Percentiles rank a stretch among this genome's conserved stretches.
These are phyloP conservation scores for Polypedilum vanderplanki DNA, from an alignment of 1,140 invertebrate genomes.

Conservation along the genomic window DNA sequence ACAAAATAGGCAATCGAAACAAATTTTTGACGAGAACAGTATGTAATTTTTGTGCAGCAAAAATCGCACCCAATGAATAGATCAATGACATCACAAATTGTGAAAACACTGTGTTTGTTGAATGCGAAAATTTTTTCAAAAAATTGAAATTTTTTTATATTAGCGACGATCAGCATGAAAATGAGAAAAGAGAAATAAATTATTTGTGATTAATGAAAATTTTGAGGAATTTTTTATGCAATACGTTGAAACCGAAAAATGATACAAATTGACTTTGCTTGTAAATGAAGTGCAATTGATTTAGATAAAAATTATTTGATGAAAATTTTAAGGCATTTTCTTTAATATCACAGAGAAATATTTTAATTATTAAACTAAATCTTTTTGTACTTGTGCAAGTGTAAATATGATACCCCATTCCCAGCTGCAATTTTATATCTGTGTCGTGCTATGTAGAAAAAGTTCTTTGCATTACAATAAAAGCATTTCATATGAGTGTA, in stretches of 20 bases:
- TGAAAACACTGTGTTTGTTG: background rate
- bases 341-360: too few relatives aligned
- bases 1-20: conserved; percentile 56
- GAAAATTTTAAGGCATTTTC: too few relatives aligned
- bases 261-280: background rate
- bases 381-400: too few relatives aligned
- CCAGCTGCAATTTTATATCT: too few relatives aligned
- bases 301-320: too few relatives aligned
- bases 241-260: background rate
- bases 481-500: too few relatives aligned
- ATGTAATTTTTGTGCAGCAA: conserved; percentile 45
- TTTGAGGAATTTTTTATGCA: background rate
- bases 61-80: background rate
- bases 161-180: conserved; percentile 3
- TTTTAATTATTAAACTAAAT: too few relatives aligned
- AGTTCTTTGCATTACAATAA: too few relatives aligned
- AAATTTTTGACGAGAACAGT: conserved; percentile 50
- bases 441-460: too few relatives aligned
- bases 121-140: too few relatives aligned
- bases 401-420: too few relatives aligned
- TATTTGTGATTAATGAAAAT: background rate
- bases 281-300: too few relatives aligned
- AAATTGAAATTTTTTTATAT: background rate
- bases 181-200: background rate
- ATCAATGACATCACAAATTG: conserved; percentile 1